phyloP scores from a whole-genome alignment of 2,113 vertebrate genomes.

The Brienomyrus brachyistius region DNA sequence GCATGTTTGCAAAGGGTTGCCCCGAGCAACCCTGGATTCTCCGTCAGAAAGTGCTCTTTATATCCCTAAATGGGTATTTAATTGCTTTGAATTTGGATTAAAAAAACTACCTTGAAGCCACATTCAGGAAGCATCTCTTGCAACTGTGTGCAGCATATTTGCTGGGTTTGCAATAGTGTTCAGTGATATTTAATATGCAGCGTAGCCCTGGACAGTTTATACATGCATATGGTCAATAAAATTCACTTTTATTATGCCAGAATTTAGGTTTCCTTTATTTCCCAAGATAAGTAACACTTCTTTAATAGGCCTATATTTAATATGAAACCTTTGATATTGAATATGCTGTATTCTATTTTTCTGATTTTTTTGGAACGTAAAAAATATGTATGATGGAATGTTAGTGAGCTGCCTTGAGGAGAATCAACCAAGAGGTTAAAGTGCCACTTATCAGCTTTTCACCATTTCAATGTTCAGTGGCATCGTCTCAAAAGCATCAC shows the following conservation, averaged over 20 bases:
- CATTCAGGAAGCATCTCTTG: not conserved
- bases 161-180: not conserved
- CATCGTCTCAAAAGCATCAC: not conserved
- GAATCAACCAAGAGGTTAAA: not conserved
- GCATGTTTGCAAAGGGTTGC: slow-evolving; percentile 51
- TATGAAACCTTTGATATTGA: not conserved
- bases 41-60: slow-evolving; percentile 55
- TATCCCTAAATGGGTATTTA: slow-evolving; percentile 68
- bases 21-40: slow-evolving; percentile 47
- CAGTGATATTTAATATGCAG: not conserved
- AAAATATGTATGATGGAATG: not conserved
- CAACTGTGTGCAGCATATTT: not conserved
- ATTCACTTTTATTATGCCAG: not conserved
- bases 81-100: slow-evolving; percentile 62
- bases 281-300: not conserved
- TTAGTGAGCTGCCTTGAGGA: not conserved
- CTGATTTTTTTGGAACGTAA: not conserved
- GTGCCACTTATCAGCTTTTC: not conserved
- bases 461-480: not conserved
- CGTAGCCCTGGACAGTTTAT: not conserved
- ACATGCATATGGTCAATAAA: not conserved
- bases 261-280: not conserved
- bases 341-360: not conserved
- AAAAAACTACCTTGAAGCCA: slow-evolving; percentile 5
- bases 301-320: not conserved